A percentile compares a stretch with the other conserved stretches of the same genome.
These are phyloP conservation scores for Scaptomyza reducta DNA, from an alignment of 2,888 invertebrate species.

Conservation along the genomic window DNA sequence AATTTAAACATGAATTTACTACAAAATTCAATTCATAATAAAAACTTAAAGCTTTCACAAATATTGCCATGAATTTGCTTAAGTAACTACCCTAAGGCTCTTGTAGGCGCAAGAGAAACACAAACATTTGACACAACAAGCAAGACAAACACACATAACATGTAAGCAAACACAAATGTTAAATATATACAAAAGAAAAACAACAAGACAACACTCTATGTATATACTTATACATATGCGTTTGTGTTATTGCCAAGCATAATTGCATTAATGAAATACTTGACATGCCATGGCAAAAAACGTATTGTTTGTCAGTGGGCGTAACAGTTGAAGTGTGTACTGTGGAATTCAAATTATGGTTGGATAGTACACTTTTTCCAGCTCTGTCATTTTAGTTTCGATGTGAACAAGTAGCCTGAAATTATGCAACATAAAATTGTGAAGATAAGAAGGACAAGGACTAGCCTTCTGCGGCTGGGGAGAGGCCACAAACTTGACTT, in stretches of 20 bases:
- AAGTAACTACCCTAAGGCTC: slow-evolving; percentile 9
- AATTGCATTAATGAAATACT: slow-evolving; percentile 62
- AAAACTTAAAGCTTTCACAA: neutral
- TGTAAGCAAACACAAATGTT: slow-evolving; percentile 7
- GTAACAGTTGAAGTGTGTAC: slow-evolving; percentile 28
- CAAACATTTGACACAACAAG: slow-evolving; percentile 41
- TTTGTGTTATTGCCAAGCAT: slow-evolving; percentile 44
- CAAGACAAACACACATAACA: neutral
- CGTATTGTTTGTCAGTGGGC: slow-evolving; percentile 15
- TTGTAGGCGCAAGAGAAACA: slow-evolving; percentile 13
- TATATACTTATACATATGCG: neutral
- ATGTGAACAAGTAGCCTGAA: slow-evolving; percentile 33
- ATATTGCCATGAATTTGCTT: slow-evolving; percentile 6
- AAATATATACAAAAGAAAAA: no score
- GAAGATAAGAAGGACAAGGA: slow-evolving; percentile 26
- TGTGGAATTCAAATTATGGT: slow-evolving; percentile 30
- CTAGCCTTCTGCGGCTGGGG: slow-evolving; percentile 28
- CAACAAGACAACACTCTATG: slow-evolving; percentile 1
- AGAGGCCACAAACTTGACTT: slow-evolving; percentile 37
- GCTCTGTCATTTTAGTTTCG: slow-evolving; percentile 34
- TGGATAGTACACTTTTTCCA: neutral
- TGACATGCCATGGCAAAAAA: slow-evolving; percentile 18
- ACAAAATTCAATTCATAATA: neutral
- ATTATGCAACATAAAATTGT: slow-evolving; percentile 49
- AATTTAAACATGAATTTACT: neutral